Conservation (phyloP, 2,113 vertebrate genomes). For the Amphilophus citrinellus region DNA sequence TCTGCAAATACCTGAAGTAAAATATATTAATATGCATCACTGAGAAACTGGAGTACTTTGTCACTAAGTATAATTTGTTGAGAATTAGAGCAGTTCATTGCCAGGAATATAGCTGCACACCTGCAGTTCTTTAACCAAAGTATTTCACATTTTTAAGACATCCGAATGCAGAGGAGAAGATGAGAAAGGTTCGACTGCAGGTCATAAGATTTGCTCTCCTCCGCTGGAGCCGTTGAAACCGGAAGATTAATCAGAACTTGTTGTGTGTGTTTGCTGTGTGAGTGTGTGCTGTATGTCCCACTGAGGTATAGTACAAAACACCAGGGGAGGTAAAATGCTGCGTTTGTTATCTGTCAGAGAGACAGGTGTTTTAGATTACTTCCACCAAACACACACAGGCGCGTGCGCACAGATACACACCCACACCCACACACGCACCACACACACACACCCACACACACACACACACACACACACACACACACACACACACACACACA, state of each 20-base stretch:
- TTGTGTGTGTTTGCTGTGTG: constrained; percentile 26
- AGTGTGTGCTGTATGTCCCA: constrained; percentile 41
- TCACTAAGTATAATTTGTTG: too few relatives aligned
- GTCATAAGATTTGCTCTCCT: constrained; percentile 59
- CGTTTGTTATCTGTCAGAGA: constrained; percentile 82
- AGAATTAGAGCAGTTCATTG: not conserved
- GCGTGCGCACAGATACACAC: constrained; percentile 24
- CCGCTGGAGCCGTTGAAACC: constrained; percentile 43
- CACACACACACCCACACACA: constrained; percentile 45
- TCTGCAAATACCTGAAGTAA: not conserved
- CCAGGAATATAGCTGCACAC: not conserved
- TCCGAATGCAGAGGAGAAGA: constrained; percentile 28
- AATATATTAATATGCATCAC: not conserved
- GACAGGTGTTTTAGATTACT: constrained; percentile 80
- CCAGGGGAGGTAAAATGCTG: constrained; percentile 76
- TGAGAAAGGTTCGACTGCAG: constrained; percentile 42
- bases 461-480: constrained; percentile 26
- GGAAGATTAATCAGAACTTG: constrained; percentile 65
- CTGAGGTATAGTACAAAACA: constrained; percentile 73
- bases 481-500: constrained; percentile 54
- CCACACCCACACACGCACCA: constrained; percentile 26
- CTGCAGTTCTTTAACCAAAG: not conserved
- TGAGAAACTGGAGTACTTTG: too few relatives aligned
- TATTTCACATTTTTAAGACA: constrained; percentile 6
- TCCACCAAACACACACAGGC: constrained; percentile 59